Evolutionary conservation across 2,888 invertebrate genomes (phyloP).

Genomic region (Microplitis deprimator): DNA sequence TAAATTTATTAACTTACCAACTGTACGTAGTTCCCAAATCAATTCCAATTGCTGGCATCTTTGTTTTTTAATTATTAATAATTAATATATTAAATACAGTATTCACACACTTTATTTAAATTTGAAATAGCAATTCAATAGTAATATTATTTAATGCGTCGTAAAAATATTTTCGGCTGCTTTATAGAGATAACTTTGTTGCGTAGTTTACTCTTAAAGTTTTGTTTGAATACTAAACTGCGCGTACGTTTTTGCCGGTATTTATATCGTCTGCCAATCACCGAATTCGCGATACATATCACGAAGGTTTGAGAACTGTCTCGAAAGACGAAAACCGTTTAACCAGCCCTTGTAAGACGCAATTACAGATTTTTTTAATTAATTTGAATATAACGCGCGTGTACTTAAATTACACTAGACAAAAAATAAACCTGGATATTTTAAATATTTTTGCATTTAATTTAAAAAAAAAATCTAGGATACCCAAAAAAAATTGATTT

Average conservation of each 20-base stretch:
- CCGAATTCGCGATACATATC: background rate
- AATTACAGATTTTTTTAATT: no score
- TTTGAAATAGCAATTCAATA: background rate
- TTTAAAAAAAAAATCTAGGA: no score
- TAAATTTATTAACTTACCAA: background rate
- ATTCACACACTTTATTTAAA: slow-evolving; percentile 22
- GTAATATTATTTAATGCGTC: background rate
- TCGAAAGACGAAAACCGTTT: no score
- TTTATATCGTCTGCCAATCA: slow-evolving; percentile 44
- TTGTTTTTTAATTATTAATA: slow-evolving; percentile 11
- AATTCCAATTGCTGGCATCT: slow-evolving; percentile 79
- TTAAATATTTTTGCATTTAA: no score
- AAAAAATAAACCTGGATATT: no score
- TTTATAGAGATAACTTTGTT: background rate
- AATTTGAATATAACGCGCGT: no score
- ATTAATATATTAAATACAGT: background rate
- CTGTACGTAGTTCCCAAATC: slow-evolving; percentile 88
- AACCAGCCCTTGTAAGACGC: no score
- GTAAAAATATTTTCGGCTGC: no score
- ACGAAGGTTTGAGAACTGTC: no score
- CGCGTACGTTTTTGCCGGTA: slow-evolving; percentile 9
- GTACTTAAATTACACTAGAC: no score
- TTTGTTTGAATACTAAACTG: slow-evolving; percentile 46
- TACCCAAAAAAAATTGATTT: no score
- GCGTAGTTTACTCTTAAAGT: slow-evolving; percentile 12